Evolutionary conservation across 2,113 vertebrate species (phyloP).

Genomic region (Petromus typicus): DNA sequence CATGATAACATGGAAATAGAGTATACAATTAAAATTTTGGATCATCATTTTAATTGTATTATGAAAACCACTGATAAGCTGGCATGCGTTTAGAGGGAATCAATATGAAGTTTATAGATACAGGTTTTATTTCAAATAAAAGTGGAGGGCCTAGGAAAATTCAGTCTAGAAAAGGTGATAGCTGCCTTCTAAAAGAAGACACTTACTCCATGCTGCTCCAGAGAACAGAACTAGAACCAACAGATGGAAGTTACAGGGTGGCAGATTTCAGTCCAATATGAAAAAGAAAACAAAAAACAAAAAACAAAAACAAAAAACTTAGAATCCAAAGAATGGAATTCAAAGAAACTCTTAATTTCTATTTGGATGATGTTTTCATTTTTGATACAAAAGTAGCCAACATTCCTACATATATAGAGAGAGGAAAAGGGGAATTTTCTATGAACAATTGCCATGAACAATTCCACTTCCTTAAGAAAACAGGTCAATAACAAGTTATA

Average conservation of each 20-base stretch:
- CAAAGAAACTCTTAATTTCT: constrained; percentile 68
- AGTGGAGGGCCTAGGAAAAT: constrained; percentile 34
- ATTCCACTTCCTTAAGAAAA: constrained; percentile 50
- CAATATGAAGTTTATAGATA: constrained; percentile 51
- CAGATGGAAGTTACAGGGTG: constrained; percentile 73
- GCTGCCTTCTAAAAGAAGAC: constrained; percentile 75
- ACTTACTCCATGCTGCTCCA: constrained; percentile 77
- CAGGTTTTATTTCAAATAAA: constrained; percentile 46
- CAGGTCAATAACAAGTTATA: not conserved
- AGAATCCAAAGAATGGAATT: constrained; percentile 63
- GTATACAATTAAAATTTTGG: constrained; percentile 19
- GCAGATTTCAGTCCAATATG: constrained; percentile 80
- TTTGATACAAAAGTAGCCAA: constrained; percentile 64
- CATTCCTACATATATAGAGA: constrained; percentile 62
- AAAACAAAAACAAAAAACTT: constrained; percentile 63
- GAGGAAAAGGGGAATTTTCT: constrained; percentile 38
- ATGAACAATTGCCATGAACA: constrained; percentile 35
- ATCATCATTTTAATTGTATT: constrained; percentile 58
- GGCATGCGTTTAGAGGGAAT: constrained; percentile 49
- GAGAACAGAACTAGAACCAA: constrained; percentile 80
- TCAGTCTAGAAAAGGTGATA: constrained; percentile 66
- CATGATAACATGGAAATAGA: not conserved
- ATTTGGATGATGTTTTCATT: constrained; percentile 65
- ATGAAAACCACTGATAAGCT: constrained; percentile 53
- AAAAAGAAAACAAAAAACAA: constrained; percentile 73